These are phyloP conservation scores for Noturus placidus DNA, from an alignment of 2,113 vertebrate genomes.

Conservation along the genomic window DNA sequence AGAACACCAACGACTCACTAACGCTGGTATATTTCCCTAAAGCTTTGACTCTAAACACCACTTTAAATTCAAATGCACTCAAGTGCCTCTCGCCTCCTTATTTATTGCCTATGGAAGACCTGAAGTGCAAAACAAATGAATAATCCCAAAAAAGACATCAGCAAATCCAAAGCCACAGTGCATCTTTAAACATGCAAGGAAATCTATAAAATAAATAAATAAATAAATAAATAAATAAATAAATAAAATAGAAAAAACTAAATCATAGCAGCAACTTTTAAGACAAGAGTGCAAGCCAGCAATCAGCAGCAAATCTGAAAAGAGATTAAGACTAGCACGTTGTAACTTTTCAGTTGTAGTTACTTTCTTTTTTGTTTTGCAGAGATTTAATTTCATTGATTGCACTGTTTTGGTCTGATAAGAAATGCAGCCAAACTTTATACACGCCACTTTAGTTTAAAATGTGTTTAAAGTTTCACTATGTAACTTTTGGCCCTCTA, in stretches of 20 bases:
- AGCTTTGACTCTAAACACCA: constrained; percentile 31
- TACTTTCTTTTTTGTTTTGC: neutral
- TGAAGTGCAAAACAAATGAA: constrained; percentile 29
- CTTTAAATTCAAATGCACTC: constrained; percentile 21
- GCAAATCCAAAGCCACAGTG: neutral
- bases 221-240: neutral
- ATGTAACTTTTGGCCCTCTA: no score
- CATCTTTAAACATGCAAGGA: neutral
- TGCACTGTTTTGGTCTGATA: neutral
- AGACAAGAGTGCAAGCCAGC: neutral
- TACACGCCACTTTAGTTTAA: neutral
- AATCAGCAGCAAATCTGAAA: neutral
- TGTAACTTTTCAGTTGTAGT: neutral
- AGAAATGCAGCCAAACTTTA: neutral
- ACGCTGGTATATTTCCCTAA: constrained; percentile 6
- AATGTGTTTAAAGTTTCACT: neutral
- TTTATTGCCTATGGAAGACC: constrained; percentile 20
- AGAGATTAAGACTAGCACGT: neutral
- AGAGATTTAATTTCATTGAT: neutral
- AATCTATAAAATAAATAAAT: neutral
- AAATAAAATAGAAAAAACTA: neutral
- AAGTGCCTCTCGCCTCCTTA: neutral
- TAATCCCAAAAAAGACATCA: neutral
- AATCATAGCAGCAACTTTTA: neutral
- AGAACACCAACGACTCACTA: neutral